Base-by-base conservation (phyloP, 2,888 invertebrate genomes). In the Drosophila histrio region DNA sequence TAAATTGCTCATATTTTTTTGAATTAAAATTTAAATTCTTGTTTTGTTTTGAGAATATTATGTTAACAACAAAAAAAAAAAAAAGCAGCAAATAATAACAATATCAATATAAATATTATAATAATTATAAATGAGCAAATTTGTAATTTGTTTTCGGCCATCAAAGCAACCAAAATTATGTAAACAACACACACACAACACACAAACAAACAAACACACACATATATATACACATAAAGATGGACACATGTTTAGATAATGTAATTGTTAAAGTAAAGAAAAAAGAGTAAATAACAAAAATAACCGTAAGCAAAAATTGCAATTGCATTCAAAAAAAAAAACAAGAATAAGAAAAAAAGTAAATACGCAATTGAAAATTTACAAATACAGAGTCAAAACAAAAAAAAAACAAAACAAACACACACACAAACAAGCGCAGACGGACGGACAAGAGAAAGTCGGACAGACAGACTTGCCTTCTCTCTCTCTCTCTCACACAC, bases 211-310 rank as follows among this genome's bases (percentile, higher is more conserved):
- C n/a, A n/a, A n/a, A n/a, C n/a, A n/a, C n/a, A n/a, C 11, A 43
- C 21, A 34, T 22, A 49, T 43, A 32, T 39, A 41, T 24, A 57
- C 41, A 47, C 21, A 56, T 46, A 41, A 53, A 49, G 21, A 60
- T 34, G 50, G 39, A 69, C 54, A 71, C 46, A 38, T 56, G 49
- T 64, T 69, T 63, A 73, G 72, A 60, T 77, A 69, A 76, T 72
- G 61, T 67, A 79, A 79, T 67, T 67, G 72, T 70, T 72, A 70
- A 78, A 69, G 28, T 36, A 49, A 73, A 79, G 28, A 17, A 26
- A 38, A 50, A 24, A 47, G 43, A 9, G n/a, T 34, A 36, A 36
- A 60, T 28, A 64, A 52, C 22, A 30, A 61, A 56, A 46, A 46
- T 36, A 57, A 44, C 26, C 44, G 34, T 65, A 50, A 46, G 56